Percentiles rank a stretch among this genome's conserved stretches.
Conservation (phyloP, 2,888 invertebrate species). For the Synergus itoensis region DNA sequence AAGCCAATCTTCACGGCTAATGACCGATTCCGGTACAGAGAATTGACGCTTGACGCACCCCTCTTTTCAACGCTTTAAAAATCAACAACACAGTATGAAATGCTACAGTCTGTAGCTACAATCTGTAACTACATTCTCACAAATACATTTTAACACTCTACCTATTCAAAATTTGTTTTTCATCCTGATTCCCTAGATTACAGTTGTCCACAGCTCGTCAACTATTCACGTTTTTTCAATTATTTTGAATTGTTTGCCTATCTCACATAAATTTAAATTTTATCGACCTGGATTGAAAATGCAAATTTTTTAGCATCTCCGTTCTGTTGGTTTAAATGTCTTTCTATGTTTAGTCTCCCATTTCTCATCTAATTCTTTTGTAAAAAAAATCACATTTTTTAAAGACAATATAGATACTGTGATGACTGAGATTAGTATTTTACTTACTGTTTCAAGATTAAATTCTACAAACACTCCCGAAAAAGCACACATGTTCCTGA, state of each 20-base stretch:
- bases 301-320: too few species aligned
- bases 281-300: too few species aligned
- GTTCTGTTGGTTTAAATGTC: too few species aligned
- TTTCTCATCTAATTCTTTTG: neutral
- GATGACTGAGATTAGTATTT: neutral
- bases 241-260: too few species aligned
- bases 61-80: neutral
- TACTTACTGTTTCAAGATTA: neutral
- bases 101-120: neutral
- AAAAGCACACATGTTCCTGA: neutral
- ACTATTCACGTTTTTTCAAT: too few species aligned
- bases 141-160: neutral
- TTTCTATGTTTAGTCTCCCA: too few species aligned
- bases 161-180: neutral
- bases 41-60: slow-evolving; percentile 25
- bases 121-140: neutral
- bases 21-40: slow-evolving; percentile 28
- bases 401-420: too few species aligned
- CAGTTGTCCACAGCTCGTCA: too few species aligned
- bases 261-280: too few species aligned
- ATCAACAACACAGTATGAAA: neutral
- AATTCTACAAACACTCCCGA: neutral
- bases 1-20: slow-evolving; percentile 25
- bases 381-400: neutral
- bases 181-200: too few species aligned